phyloP scores from a whole-genome alignment of 2,113 vertebrate genomes.

The Syngnathoides biaculeatus region DNA sequence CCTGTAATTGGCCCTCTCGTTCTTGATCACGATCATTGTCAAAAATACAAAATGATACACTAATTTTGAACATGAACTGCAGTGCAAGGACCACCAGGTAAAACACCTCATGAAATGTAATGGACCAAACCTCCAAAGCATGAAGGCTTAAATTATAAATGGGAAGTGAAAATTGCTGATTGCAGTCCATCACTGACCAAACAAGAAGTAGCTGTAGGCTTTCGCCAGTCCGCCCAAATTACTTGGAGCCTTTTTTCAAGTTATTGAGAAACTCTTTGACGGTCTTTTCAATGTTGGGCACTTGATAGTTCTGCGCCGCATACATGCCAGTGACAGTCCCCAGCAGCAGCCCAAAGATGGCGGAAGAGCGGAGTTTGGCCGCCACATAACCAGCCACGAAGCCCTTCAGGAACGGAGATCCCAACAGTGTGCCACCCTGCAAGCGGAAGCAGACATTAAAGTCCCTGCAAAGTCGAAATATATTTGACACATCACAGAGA shows the following conservation, averaged over 20 bases:
- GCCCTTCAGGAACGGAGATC: constrained; percentile 90
- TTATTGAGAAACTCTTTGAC: constrained; percentile 79
- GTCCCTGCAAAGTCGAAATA: background rate
- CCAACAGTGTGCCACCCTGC: constrained; percentile 82
- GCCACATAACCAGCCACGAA: constrained; percentile 90
- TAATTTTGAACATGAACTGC: background rate
- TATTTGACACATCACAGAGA: background rate
- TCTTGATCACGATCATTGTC: constrained; percentile 68
- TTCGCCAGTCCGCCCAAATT: constrained; percentile 22
- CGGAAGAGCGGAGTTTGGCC: constrained; percentile 89
- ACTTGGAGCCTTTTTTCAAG: constrained; percentile 83
- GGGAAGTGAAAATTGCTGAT: background rate
- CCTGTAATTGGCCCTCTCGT: constrained; percentile 32
- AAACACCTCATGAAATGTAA: constrained; percentile 13
- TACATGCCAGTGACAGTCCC: constrained; percentile 91
- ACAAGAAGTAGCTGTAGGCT: background rate
- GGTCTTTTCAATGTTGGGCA: constrained; percentile 87
- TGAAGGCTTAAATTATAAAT: constrained; percentile 6
- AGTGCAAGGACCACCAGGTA: constrained; percentile 14
- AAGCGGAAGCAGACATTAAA: background rate
- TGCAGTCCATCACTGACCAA: constrained; percentile 19
- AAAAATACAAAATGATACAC: constrained; percentile 16
- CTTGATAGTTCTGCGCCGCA: constrained; percentile 80
- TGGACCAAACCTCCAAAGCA: constrained; percentile 13
- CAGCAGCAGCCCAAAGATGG: constrained; percentile 82